Percentiles rank a stretch among this genome's conserved stretches.
Conservation (phyloP, 2,113 vertebrate genomes). For the Abramis brama region DNA sequence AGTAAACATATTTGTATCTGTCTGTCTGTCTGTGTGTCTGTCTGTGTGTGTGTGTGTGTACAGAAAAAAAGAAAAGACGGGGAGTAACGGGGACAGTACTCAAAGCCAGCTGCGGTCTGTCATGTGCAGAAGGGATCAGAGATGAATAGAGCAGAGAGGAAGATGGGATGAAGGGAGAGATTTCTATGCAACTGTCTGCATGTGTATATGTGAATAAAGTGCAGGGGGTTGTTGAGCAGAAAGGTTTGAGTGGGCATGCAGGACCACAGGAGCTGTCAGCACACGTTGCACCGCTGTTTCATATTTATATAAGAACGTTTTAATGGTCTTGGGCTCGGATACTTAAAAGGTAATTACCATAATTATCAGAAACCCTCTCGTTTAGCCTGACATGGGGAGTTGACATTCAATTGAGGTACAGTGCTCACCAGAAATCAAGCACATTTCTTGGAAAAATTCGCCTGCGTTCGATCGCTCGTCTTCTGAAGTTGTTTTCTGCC, state of each 20-base stretch:
- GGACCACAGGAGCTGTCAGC: conserved; percentile 44
- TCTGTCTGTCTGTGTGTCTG: not conserved
- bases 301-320: conserved; percentile 46
- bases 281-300: not conserved
- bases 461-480: not conserved
- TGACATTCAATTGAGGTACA: not conserved
- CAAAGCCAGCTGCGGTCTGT: conserved; percentile 59
- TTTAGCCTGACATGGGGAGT: conserved; percentile 7
- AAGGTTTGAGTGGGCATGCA: conserved; percentile 41
- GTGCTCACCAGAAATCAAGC: not conserved
- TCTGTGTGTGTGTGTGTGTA: not conserved
- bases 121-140: conserved; percentile 53
- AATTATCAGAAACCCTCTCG: conserved; percentile 46
- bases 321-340: conserved; percentile 23
- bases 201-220: conserved; percentile 25
- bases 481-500: not conserved
- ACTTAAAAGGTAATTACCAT: conserved; percentile 49
- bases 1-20: not conserved
- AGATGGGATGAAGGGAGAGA: conserved; percentile 1
- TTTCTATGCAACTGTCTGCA: not conserved
- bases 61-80: not conserved
- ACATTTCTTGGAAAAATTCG: conserved; percentile 4
- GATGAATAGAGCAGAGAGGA: conserved; percentile 35
- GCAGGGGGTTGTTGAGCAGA: not conserved
- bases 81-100: conserved; percentile 33